Base-by-base conservation (phyloP, 2,888 invertebrate species). In the Trichopria drosophilae region DNA sequence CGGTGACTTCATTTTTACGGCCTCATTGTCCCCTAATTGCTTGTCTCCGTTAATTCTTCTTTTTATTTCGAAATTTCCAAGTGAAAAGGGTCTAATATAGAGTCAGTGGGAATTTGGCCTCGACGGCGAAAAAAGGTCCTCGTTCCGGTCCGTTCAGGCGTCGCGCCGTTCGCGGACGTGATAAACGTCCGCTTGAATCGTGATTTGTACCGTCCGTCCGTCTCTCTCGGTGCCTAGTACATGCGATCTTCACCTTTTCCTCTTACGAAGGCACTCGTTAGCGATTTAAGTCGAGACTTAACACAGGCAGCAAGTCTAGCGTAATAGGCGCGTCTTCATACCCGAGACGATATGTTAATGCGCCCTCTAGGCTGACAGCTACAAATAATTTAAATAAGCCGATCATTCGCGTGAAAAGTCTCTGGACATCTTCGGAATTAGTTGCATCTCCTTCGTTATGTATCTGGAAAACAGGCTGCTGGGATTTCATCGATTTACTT, bases 81-180 rank as follows among this genome's bases (percentile, higher is more conserved):
- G n/a, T n/a, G n/a, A n/a, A n/a, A n/a, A n/a, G n/a, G n/a, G n/a
- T n/a, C n/a, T n/a, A n/a, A n/a, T n/a, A n/a, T 7, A 18, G 15
- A 28, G 29, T 18, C 28, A 29, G 20, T n/a, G 20, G 29, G 41
- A 13, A 20, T 41, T 28, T 29, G 31, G 22, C 31, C 20, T 29
- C 28, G 41, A 9, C 18, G 43, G 46, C 29, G 55, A 36, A 47
- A 53, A 53, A 53, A 53, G 44, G 35, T 32, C 13, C 49, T 19
- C 57, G 57, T 51, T 40, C 40, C 53, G 57, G 52, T 49, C 60
- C 60, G 62, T 62, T 62, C 60, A 63, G 35, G 57, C 62, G 60
- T 62, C 62, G 57, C 48, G 41, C 47, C 32, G 46, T 44, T 43
- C 40, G 57, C n/a, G n/a, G n/a, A n/a, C n/a, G n/a, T 59, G 59